Percentiles rank a stretch among this genome's conserved stretches.
phyloP scores from a whole-genome alignment of 2,888 invertebrate genomes.

The Mechanitis messenoides region DNA sequence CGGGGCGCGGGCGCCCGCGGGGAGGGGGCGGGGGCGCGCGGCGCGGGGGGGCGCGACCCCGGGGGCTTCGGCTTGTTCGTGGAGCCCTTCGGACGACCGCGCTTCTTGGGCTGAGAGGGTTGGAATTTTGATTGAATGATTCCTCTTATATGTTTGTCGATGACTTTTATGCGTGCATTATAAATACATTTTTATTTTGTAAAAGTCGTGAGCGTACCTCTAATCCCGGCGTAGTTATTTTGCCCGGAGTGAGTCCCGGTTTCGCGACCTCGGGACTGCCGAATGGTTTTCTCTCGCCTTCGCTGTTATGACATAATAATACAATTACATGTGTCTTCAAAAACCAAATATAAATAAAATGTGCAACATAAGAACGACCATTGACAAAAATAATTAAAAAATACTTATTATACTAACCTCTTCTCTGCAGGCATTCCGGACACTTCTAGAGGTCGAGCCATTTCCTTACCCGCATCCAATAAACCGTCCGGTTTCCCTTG shows the following conservation, averaged over 20 bases:
- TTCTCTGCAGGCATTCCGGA: constrained; percentile 23
- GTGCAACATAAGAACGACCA: too few relatives aligned
- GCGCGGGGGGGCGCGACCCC: constrained; percentile 27
- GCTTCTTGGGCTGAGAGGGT: constrained; percentile 60
- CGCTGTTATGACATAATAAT: constrained; percentile 41
- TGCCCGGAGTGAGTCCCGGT: constrained; percentile 50
- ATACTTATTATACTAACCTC: constrained; percentile 19
- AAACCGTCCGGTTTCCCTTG: constrained; percentile 48
- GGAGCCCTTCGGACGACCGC: constrained; percentile 72
- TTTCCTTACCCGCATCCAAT: constrained; percentile 40
- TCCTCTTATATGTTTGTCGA: background rate
- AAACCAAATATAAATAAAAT: too few relatives aligned
- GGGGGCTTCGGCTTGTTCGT: constrained; percentile 57
- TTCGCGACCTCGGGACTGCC: constrained; percentile 61
- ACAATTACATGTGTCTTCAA: background rate
- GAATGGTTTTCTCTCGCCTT: constrained; percentile 62
- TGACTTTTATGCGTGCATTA: too few relatives aligned
- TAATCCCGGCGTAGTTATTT: constrained; percentile 46
- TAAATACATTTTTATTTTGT: too few relatives aligned
- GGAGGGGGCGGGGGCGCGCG: constrained; percentile 31
- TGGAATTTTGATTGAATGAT: background rate
- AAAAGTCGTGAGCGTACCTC: constrained; percentile 41
- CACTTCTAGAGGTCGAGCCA: constrained; percentile 38
- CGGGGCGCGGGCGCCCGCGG: constrained; percentile 39
- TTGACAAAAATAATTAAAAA: background rate